Evolutionary conservation across 2,888 invertebrate species (phyloP).

Genomic region (Exephanes ischioxanthus): DNA sequence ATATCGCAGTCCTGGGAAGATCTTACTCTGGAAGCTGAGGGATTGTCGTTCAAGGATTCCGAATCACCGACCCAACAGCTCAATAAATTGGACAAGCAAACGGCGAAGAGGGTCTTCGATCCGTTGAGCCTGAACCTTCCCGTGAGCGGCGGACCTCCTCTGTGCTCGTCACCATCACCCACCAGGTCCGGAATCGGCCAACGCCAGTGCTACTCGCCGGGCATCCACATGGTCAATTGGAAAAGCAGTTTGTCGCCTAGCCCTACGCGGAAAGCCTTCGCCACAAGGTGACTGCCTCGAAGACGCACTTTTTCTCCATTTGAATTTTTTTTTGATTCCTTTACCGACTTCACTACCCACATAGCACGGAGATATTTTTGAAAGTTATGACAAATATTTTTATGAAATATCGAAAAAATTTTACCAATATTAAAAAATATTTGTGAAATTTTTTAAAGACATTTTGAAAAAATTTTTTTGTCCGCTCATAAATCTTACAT

Average conservation of each 20-base stretch:
- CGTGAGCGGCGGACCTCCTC: constrained; percentile 85
- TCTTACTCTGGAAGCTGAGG: constrained; percentile 90
- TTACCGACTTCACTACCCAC: background rate
- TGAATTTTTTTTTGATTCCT: background rate
- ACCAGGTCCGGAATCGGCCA: constrained; percentile 85
- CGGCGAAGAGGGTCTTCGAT: constrained; percentile 82
- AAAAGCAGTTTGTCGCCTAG: constrained; percentile 90
- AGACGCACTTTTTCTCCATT: background rate
- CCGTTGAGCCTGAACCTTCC: constrained; percentile 84
- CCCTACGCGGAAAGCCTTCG: constrained; percentile 93
- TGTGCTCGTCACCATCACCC: constrained; percentile 88
- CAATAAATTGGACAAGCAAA: constrained; percentile 77
- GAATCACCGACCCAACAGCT: constrained; percentile 80
- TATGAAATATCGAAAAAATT: too few species aligned
- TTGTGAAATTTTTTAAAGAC: too few species aligned
- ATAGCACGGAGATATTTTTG: too few species aligned
- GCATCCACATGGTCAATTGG: constrained; percentile 86
- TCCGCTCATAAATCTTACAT: too few species aligned
- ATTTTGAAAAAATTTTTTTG: too few species aligned
- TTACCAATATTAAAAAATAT: too few species aligned
- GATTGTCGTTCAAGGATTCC: constrained; percentile 84
- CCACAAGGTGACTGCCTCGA: constrained; percentile 86
- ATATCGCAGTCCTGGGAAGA: constrained; percentile 98
- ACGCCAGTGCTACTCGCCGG: constrained; percentile 87
- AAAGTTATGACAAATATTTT: too few species aligned